Evolutionary conservation across 2,797 vertebrate species (phyloP).

Genomic region (Micrastur ruficollis): DNA sequence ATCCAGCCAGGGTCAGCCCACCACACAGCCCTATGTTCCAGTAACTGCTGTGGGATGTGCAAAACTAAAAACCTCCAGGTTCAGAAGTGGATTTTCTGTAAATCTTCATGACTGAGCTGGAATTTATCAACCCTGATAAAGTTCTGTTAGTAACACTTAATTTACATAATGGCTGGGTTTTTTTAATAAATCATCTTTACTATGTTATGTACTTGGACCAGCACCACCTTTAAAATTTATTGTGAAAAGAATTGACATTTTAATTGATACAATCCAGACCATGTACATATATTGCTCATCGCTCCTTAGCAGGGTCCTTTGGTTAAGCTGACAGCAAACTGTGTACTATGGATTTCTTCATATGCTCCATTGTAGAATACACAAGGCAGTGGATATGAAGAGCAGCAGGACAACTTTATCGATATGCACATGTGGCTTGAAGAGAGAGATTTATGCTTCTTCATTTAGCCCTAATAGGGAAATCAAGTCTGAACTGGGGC

Average conservation of each 20-base stretch:
- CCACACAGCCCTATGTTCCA: neutral
- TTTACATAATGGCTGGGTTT: neutral
- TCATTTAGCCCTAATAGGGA: neutral
- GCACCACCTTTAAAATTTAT: neutral
- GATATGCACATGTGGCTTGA: neutral
- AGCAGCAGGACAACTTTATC: neutral
- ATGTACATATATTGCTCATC: neutral
- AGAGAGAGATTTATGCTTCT: neutral
- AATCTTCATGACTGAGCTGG: neutral
- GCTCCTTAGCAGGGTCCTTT: neutral
- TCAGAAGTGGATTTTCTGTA: neutral
- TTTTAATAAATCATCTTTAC: neutral
- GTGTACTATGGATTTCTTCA: neutral
- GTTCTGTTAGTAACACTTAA: neutral
- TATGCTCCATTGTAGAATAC: neutral
- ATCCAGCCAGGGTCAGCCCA: neutral
- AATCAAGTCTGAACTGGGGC: neutral
- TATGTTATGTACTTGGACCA: neutral
- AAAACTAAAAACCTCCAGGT: neutral
- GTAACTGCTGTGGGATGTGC: neutral
- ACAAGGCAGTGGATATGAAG: neutral
- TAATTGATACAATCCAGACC: neutral
- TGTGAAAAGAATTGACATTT: neutral
- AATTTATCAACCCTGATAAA: neutral
- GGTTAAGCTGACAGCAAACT: neutral